A percentile compares a stretch with the other conserved stretches of the same genome.
phyloP scores from a whole-genome alignment of 2,888 invertebrate species.

The Eupeodes luniger region DNA sequence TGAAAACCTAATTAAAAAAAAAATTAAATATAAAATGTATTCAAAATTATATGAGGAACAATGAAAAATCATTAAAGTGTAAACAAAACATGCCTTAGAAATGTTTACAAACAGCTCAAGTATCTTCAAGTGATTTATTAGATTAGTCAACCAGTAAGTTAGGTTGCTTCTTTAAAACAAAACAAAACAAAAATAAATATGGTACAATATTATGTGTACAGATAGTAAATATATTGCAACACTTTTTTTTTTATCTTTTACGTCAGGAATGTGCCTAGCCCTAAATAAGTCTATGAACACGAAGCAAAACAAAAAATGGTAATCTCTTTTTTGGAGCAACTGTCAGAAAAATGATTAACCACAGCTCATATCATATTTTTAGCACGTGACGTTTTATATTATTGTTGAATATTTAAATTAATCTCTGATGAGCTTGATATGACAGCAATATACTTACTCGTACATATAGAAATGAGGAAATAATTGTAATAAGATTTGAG shows the following conservation, averaged over 20 bases:
- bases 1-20: constrained; percentile 13
- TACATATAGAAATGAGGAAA: constrained; percentile 1
- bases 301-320: constrained; percentile 11
- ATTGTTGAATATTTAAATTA: constrained; percentile 50
- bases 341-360: constrained; percentile 55
- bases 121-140: constrained; percentile 34
- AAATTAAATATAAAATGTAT: not conserved
- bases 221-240: constrained; percentile 11
- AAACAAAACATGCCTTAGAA: constrained; percentile 25
- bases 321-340: constrained; percentile 45
- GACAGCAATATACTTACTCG: not conserved
- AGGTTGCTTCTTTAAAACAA: constrained; percentile 2
- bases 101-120: constrained; percentile 43
- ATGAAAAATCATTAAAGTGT: not conserved
- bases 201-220: not conserved
- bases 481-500: not conserved
- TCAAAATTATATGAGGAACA: constrained; percentile 1
- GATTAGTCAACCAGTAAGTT: constrained; percentile 13
- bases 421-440: constrained; percentile 1
- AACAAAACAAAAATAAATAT: not conserved
- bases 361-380: constrained; percentile 32
- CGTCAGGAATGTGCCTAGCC: not conserved
- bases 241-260: constrained; percentile 15
- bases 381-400: constrained; percentile 57
- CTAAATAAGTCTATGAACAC: not conserved